Evolutionary conservation across 1,140 invertebrate genomes (phyloP).

Genomic region (Nebria ingens): DNA sequence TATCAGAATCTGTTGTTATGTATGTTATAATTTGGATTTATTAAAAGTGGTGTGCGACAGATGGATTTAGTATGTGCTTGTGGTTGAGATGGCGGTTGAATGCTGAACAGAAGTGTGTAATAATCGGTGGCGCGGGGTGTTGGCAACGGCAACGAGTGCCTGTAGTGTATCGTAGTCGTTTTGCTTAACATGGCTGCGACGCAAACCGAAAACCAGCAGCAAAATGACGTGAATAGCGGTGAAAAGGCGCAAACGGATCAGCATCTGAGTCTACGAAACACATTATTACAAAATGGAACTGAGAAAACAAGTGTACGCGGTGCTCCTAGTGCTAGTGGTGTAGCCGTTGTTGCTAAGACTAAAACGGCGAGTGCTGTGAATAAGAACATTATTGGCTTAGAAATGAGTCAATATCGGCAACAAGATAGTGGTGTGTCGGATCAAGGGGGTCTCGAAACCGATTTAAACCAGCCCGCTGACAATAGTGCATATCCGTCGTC

Average conservation of each 20-base stretch:
- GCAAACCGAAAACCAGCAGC: conserved; percentile 50
- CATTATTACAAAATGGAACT: conserved; percentile 48
- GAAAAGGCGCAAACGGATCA: conserved; percentile 47
- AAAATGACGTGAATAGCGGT: conserved; percentile 47
- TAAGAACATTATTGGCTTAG: conserved; percentile 27
- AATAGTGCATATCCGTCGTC: not conserved
- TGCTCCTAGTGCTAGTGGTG: too few species aligned
- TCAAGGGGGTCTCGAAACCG: not conserved
- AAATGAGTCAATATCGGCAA: conserved; percentile 36
- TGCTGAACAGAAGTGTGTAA: conserved; percentile 34
- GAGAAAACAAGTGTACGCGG: conserved; percentile 31
- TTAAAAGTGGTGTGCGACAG: conserved; percentile 37
- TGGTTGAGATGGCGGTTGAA: conserved; percentile 21
- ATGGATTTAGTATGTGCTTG: conserved; percentile 36
- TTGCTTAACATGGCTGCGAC: conserved; percentile 54
- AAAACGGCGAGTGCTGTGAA: conserved; percentile 32
- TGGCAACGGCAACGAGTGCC: conserved; percentile 41
- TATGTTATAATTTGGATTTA: conserved; percentile 30
- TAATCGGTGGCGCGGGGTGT: conserved; percentile 31
- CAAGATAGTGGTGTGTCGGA: conserved; percentile 25
- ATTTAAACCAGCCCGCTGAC: not conserved
- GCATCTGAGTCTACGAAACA: conserved; percentile 47
- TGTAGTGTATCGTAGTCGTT: conserved; percentile 33
- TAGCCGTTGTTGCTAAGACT: conserved; percentile 24
- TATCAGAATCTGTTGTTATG: conserved; percentile 34